Percentiles rank a stretch among this genome's conserved stretches.
phyloP scores from a whole-genome alignment of 1,140 invertebrate species.

The Chrysomallon squamiferum region DNA sequence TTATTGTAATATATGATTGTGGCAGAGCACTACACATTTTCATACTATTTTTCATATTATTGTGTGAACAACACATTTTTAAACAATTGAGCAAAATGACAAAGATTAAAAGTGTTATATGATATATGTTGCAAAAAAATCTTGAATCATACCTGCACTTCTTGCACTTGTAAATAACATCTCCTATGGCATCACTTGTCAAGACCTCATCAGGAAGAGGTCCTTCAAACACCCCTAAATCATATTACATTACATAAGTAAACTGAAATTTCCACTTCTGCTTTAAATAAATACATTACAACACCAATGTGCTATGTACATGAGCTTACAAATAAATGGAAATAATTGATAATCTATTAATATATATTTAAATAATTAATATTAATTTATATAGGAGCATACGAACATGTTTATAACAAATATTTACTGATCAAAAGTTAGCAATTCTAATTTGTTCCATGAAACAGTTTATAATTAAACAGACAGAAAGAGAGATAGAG shows the following conservation, averaged over 20 bases:
- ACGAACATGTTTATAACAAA: too few species aligned
- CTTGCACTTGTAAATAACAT: constrained; percentile 40
- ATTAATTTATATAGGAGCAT: background rate
- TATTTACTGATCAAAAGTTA: too few species aligned
- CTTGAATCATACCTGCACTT: constrained; percentile 50
- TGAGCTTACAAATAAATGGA: background rate
- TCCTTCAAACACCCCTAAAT: constrained; percentile 13
- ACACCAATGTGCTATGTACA: background rate
- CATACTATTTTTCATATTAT: too few species aligned
- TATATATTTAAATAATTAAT: background rate
- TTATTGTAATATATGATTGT: too few species aligned
- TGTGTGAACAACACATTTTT: too few species aligned
- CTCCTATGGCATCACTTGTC: constrained; percentile 12
- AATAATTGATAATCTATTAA: background rate
- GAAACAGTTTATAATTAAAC: background rate
- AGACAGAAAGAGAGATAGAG: background rate
- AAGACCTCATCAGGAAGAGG: constrained; percentile 14
- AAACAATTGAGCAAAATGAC: too few species aligned
- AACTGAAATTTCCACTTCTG: background rate
- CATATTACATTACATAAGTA: background rate
- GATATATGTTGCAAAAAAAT: too few species aligned
- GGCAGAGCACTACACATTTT: too few species aligned
- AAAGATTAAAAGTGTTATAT: too few species aligned
- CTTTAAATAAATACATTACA: background rate
- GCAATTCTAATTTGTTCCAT: too few species aligned